Evolutionary conservation across 1,140 invertebrate genomes (phyloP), one percentile per base, ranked within the genome.

Genomic region (Zaprionus ornatus): DNA sequence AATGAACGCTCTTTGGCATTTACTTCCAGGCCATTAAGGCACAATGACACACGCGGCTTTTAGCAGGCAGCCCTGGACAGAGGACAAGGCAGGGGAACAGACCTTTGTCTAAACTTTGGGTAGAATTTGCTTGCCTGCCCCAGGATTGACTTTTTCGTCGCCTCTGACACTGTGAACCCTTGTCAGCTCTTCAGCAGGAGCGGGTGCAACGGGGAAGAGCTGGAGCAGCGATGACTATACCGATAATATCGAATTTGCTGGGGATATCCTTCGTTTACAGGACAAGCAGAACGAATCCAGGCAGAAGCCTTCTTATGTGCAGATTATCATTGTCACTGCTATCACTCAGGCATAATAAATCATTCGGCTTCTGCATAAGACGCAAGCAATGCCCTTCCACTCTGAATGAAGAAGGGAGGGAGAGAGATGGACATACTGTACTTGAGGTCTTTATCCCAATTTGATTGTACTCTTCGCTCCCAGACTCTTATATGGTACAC

Each of bases 21-120:
- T 60, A 68, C 71, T 77, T 77, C 64, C 75, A 77, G 64, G 64
- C 75, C 75, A 77, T 77, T 68, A 74, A 74, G 59, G 57, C 70
- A 68, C 71, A 77, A 74, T 74, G 71, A 74, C 71, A 77, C 60
- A 68, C 45, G 70, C 70, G 29, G 9, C 40, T 65, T 48, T 66
- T 56, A 32, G 21, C 21, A 25, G 19, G 27, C 9, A 29, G 23
- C 7, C 4, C n/a, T 17, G 17, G 32, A 27, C 13, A 21, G 15
- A n/a, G 50, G 29, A 15, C 12, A n/a, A 7, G n/a, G 10, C 4
- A 35, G 23, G 40, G n/a, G 32, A 32, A 10, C 19, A 25, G 72
- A 62, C 72, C 54, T 75, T 75, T 70, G 67, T 70, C 59, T 75
- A 69, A 74, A 74, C 72, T 69, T 64, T 75, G 42, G 60, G 60